Evolutionary conservation across 2,888 invertebrate genomes (phyloP), one percentile per base, ranked within the genome.

Genomic region (Oeneis ivallda): DNA sequence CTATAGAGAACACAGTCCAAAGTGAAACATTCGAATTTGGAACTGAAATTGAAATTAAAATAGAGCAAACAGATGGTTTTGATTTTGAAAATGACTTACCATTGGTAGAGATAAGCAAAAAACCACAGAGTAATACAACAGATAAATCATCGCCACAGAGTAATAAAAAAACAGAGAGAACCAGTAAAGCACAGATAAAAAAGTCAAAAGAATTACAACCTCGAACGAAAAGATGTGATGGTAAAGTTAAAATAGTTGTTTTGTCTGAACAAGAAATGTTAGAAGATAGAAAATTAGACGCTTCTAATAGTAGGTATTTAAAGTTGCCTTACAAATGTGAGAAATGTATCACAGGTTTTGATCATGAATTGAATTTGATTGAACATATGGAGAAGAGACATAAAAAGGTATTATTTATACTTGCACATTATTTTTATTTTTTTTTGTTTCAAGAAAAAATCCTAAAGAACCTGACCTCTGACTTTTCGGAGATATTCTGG

Each of bases 281-380:
- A 26, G 71, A 74, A 9, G 88, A 89, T 32, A 79, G 90, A 15
- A 75, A 76, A 0, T 70, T 64, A 0, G 79, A 86, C 5, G 74
- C 79, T 0, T 71, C 64, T 0, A 84, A 78, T 1, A 76, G 76
- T 8, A 75, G 76, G 0, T 90, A 84, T 68, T 53, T 85, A 41
- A 85, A 80, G 34, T 72, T 89, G 10, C 85, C 86, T 0, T 87
- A 73, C 47, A 86, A 85, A 70, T 90, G 89, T 70, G 81, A 84
- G 1, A 72, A 71, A 9, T 90, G 90, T 62, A 78, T 89, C 0
- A 78, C 79, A 0, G 89, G 84, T 0, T 90, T 88, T 37, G 88
- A 89, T 17, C 83, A 86, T 52, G 87, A 89, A 32, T 47, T 75
- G 6, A 85, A 79, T 0, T 73, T 84, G 49, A 74, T 79, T 1